Base-by-base conservation (phyloP, 2,888 invertebrate species). In the Hyposoter didymator region DNA sequence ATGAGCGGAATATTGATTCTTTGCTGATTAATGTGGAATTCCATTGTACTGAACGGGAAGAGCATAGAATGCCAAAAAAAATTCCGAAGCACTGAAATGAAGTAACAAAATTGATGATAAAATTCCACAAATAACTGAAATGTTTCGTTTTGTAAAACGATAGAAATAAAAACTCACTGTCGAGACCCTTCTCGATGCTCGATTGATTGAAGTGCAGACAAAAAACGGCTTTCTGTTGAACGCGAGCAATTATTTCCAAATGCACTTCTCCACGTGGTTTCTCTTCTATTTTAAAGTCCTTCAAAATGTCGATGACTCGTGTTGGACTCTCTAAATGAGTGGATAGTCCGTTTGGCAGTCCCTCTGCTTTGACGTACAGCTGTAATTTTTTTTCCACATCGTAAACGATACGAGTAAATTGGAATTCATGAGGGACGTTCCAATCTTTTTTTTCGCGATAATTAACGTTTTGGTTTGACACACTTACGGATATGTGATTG, bases 191-290 rank as follows among this genome's bases (percentile, higher is more conserved):
- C 64, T 95, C 94, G 86, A 96, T 96, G 69, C 95, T 95, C 0
- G 96, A 95, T 87, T 96, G 95, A 90, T 97, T 96, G 80, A 96
- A 93, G 88, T 96, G 96, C 32, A 96, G 95, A 0, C 96, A 96
- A 49, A 96, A 94, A 0, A 97, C 95, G 0, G 96, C 95, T 90
- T 96, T 96, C 39, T 96, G 96, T 86, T 96, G 96, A 86, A 96
- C 94, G 89, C 96, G 96, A 0, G 96, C 93, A 5, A 96, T 95
- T 12, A 97, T 93, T 89, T 97, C 97, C 59, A 96, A 94, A 88
- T 96, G 96, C 0, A 96, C 94, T 90, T 96, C 95, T 76, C 94
- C 94, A 8, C 93, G 93, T 39, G 91, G 88, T 70, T 94, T 92
- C 17, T 93, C 91, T 7, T 95, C 94, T 6, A 95, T 92, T 87